Evolutionary conservation across 1,140 invertebrate species (phyloP), one percentile per base, ranked within the genome.

Genomic region (Tetragnatha versicolor): DNA sequence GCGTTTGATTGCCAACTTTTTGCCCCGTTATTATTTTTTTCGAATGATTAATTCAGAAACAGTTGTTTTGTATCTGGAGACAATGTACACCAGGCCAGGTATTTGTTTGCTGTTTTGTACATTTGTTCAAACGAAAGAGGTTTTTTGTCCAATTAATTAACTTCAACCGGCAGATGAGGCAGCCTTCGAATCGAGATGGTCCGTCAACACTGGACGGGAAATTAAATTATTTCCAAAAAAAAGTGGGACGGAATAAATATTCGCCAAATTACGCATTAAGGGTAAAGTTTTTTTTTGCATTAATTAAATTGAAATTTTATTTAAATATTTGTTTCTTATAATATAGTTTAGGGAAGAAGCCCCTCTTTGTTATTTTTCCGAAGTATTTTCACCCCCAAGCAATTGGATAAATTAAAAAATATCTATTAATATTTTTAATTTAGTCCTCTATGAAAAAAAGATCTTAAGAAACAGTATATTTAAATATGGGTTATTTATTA

Each of bases 71-170:
- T 65, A 29, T 33, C 42, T 39, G 22, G 39, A 37, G 53, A 73
- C 70, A 73, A 55, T 70, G 31, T 66, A 31, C 35, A n/a, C 25
- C 14, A 35, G 29, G 45, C 29, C 39, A 45, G 55, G 3, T 55
- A 66, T 77, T 77, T 77, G 73, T 77, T 65, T 77, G 73, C 73
- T 65, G 20, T 77, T 73, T 65, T 61, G 47, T 77, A 35, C 73
- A 25, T 65, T 77, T 76, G 10, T 47, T 42, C 39, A 77, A 77
- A 42, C 55, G 35, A 20, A n/a, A 42, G 14, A 29, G 4, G 25
- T 42, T 53, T 77, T 39, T 39, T 25, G 17, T 45, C 51, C 42
- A 77, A 65, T 66, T 77, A 55, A 65, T 66, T 77, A 65, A 77
- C 35, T 60, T 14, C 9, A 47, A 35, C 31, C 7, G 25, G 14